Evolutionary conservation across 2,888 invertebrate species (phyloP).

Genomic region (Nephrotoma appendiculata): DNA sequence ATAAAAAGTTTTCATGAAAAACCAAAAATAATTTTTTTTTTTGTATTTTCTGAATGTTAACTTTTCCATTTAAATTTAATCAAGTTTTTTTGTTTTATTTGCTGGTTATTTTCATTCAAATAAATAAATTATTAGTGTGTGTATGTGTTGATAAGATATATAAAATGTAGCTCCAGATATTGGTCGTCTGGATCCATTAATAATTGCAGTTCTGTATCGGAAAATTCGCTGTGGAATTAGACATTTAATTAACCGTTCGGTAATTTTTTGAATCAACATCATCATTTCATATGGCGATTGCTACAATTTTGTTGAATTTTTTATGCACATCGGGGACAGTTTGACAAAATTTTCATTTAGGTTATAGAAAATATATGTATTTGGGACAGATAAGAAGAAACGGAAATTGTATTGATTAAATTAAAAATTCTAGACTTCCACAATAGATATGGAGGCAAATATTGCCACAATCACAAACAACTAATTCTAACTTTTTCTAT

Average conservation of each 20-base stretch:
- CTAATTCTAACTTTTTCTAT: no score
- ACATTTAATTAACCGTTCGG: not conserved
- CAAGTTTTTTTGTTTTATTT: not conserved
- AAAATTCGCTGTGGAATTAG: not conserved
- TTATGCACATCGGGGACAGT: not conserved
- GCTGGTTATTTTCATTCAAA: not conserved
- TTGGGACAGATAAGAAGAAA: no score
- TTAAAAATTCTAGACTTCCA: no score
- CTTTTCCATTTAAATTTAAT: not conserved
- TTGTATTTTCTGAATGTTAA: not conserved
- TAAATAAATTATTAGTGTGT: not conserved
- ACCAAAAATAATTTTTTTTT: not conserved
- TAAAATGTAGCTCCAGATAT: not conserved
- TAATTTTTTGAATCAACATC: not conserved
- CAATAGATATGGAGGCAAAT: no score
- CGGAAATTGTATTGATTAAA: no score
- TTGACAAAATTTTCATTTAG: not conserved
- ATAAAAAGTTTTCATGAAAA: not conserved
- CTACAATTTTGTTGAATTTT: not conserved
- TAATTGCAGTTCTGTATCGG: not conserved
- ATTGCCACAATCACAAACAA: no score
- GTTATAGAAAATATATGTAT: no score
- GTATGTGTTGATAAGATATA: not conserved
- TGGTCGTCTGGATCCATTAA: not conserved
- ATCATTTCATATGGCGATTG: not conserved